Percentiles rank a stretch among this genome's conserved stretches.
phyloP scores from a whole-genome alignment of 1,140 invertebrate species.

The Brachionus manjavacas region DNA sequence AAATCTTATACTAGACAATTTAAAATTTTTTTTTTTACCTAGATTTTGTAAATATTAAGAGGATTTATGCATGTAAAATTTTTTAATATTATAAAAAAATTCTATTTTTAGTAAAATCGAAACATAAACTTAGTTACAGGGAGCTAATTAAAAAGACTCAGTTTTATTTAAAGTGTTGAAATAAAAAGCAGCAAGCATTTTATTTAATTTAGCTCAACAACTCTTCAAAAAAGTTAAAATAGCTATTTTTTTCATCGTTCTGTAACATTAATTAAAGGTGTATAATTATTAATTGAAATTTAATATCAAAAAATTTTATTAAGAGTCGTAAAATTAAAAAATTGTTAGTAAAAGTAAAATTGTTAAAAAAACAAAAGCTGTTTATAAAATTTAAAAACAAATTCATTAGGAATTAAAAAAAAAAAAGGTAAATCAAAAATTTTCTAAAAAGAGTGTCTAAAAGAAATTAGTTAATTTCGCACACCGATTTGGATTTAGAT shows the following conservation, averaged over 20 bases:
- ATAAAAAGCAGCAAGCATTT: neutral
- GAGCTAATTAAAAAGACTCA: too few species aligned
- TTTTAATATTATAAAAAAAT: too few species aligned
- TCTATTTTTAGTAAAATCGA: too few species aligned
- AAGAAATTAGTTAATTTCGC: neutral
- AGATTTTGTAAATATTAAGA: neutral
- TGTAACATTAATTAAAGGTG: neutral
- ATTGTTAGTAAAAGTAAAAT: neutral
- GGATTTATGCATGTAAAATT: too few species aligned
- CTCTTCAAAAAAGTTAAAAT: neutral
- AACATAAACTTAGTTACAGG: too few species aligned
- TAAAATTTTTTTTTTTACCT: neutral
- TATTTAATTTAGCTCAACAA: neutral
- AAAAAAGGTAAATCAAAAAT: neutral
- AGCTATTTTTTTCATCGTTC: too few species aligned
- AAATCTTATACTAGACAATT: too few species aligned
- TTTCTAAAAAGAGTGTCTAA: neutral
- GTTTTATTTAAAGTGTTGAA: too few species aligned
- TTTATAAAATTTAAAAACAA: neutral
- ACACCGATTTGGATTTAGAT: conserved; percentile 5
- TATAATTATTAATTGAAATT: neutral
- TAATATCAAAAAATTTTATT: neutral
- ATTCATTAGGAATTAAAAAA: neutral
- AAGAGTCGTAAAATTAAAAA: neutral
- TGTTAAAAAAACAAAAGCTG: neutral